phyloP scores from a whole-genome alignment of 1,140 invertebrate species.

The Pseudoatta argentina region DNA sequence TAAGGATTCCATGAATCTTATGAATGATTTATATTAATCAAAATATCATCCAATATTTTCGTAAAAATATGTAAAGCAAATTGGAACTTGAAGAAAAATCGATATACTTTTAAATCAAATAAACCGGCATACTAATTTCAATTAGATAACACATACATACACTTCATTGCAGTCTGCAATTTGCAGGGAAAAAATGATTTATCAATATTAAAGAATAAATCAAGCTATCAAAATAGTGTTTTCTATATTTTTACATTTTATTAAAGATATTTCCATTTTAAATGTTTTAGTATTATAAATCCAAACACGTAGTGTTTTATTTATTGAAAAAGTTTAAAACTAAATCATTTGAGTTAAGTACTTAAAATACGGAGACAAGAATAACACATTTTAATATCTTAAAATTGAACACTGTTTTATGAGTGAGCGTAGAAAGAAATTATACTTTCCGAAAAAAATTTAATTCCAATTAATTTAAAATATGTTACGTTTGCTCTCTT shows the following conservation, averaged over 20 bases:
- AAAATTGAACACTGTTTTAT: too few species aligned
- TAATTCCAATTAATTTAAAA: neutral
- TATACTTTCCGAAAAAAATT: neutral
- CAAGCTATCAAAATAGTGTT: neutral
- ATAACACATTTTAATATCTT: too few species aligned
- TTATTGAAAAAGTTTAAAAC: too few species aligned
- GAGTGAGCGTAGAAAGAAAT: neutral
- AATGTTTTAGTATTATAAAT: too few species aligned
- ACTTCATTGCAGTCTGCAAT: neutral
- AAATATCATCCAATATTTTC: neutral
- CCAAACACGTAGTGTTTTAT: too few species aligned
- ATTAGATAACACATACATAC: conserved; percentile 8
- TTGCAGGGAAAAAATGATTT: neutral
- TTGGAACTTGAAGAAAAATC: neutral
- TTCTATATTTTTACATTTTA: neutral
- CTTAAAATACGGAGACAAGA: too few species aligned
- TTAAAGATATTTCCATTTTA: too few species aligned
- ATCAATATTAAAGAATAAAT: neutral
- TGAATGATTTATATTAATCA: neutral
- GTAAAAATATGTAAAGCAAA: neutral
- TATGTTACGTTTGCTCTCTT: neutral
- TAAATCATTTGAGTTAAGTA: too few species aligned
- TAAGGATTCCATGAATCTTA: neutral
- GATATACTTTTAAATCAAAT: conserved; percentile 8
- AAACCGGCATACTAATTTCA: conserved; percentile 2